phyloP scores from a whole-genome alignment of 2,113 vertebrate genomes.

The Calidris pugnax region DNA sequence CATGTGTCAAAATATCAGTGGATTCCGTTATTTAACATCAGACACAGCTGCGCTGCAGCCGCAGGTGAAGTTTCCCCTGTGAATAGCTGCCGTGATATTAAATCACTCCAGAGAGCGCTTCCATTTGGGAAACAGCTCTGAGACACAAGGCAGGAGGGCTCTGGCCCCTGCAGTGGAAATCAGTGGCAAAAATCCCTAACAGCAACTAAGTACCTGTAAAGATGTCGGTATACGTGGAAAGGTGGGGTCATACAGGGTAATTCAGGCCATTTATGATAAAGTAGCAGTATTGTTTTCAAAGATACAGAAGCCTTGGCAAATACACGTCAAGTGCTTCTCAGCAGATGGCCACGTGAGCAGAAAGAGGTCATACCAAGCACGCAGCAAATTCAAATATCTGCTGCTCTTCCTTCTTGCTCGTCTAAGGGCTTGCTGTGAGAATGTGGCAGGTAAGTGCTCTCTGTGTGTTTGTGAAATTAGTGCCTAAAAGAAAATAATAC shows the following conservation, averaged over 20 bases:
- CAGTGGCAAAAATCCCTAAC: not conserved
- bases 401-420: not conserved
- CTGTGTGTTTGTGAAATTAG: not conserved
- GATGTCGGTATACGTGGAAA: not conserved
- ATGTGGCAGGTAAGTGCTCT: not conserved
- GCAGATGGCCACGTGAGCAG: not conserved
- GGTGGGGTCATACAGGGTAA: not conserved
- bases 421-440: not conserved
- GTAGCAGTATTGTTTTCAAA: not conserved
- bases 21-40: not conserved
- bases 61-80: not conserved
- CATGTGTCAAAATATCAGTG: slow-evolving; percentile 6
- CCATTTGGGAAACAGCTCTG: not conserved
- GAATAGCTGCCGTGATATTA: not conserved
- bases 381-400: not conserved
- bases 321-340: not conserved
- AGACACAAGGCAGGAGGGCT: not conserved
- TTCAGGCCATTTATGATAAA: not conserved
- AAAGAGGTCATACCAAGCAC: not conserved
- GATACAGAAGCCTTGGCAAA: not conserved
- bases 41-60: not conserved
- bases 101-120: accelerated
- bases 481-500: not conserved
- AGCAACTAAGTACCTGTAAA: not conserved
- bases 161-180: not conserved